Evolutionary conservation across 1,140 invertebrate genomes (phyloP).

Genomic region (Chrysopa pallens): DNA sequence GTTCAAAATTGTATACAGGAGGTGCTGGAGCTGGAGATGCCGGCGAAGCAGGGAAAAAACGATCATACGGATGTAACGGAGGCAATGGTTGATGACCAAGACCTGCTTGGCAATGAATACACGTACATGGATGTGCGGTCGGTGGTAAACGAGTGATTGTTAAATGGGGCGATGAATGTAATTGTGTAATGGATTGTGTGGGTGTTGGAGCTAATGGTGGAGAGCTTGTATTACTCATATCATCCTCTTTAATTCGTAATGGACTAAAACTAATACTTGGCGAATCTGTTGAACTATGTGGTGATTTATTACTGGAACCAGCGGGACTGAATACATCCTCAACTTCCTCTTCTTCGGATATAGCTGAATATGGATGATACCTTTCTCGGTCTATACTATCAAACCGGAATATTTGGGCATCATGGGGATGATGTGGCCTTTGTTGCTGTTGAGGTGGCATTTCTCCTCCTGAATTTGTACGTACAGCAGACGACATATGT

Average conservation of each 20-base stretch:
- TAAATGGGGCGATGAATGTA: slow-evolving; percentile 18
- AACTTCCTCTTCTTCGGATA: slow-evolving; percentile 27
- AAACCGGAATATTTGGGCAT: slow-evolving; percentile 29
- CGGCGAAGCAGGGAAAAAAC: slow-evolving; percentile 37
- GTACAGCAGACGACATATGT: slow-evolving; percentile 4
- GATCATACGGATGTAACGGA: slow-evolving; percentile 29
- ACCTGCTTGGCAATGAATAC: slow-evolving; percentile 25
- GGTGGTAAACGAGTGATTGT: slow-evolving; percentile 18
- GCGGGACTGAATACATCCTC: slow-evolving; percentile 36
- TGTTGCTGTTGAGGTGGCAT: background rate
- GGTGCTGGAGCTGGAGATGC: slow-evolving; percentile 28
- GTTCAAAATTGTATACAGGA: slow-evolving; percentile 41
- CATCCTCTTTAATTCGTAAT: slow-evolving; percentile 32
- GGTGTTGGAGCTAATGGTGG: slow-evolving; percentile 8
- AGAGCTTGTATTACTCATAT: slow-evolving; percentile 21
- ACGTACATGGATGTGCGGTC: slow-evolving; percentile 29
- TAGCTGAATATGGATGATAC: slow-evolving; percentile 17
- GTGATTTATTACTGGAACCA: slow-evolving; percentile 29
- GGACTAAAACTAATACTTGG: slow-evolving; percentile 37
- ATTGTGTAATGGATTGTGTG: slow-evolving; percentile 17
- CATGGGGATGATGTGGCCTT: slow-evolving; percentile 11
- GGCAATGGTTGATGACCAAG: slow-evolving; percentile 23
- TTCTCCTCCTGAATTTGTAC: slow-evolving; percentile 13
- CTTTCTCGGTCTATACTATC: slow-evolving; percentile 26
- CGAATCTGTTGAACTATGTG: slow-evolving; percentile 33